Conservation (phyloP, 2,888 invertebrate genomes). For the Cosmopolites sordidus region DNA sequence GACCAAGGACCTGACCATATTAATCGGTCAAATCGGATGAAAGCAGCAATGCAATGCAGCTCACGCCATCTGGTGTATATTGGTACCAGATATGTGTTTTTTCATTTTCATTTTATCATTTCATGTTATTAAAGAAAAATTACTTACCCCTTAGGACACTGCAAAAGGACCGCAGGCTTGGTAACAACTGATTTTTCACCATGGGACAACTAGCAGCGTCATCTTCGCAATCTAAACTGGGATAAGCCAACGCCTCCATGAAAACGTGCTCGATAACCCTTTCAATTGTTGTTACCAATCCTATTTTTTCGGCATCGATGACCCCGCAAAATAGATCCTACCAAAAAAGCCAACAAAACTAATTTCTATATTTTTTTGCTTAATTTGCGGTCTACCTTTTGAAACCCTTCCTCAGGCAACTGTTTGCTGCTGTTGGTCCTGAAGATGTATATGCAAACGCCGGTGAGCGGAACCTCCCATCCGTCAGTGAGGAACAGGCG, state of each 20-base stretch:
- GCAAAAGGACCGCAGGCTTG: conserved; percentile 80
- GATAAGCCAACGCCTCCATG: conserved; percentile 83
- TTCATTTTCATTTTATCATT: too few relatives aligned
- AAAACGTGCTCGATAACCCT: conserved; percentile 84
- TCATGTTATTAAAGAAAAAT: not conserved
- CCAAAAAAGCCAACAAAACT: too few relatives aligned
- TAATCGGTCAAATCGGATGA: too few relatives aligned
- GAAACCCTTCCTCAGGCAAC: conserved; percentile 88
- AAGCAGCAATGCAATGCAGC: too few relatives aligned
- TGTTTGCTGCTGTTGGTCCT: conserved; percentile 79
- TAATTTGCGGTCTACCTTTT: too few relatives aligned
- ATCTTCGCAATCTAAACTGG: conserved; percentile 74
- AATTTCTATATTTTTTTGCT: too few relatives aligned
- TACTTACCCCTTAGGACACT: conserved; percentile 75
- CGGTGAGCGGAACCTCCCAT: conserved; percentile 75
- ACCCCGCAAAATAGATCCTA: conserved; percentile 69
- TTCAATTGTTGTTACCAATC: conserved; percentile 82
- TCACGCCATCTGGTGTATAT: too few relatives aligned
- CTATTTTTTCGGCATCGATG: conserved; percentile 72
- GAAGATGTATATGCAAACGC: conserved; percentile 81
- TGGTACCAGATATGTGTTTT: too few relatives aligned
- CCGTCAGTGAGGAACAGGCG: conserved; percentile 83
- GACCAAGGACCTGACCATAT: too few relatives aligned
- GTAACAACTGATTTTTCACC: conserved; percentile 77
- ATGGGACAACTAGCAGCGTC: conserved; percentile 74